phyloP scores from a whole-genome alignment of 2,113 vertebrate species.

The Lasiurus cinereus region DNA sequence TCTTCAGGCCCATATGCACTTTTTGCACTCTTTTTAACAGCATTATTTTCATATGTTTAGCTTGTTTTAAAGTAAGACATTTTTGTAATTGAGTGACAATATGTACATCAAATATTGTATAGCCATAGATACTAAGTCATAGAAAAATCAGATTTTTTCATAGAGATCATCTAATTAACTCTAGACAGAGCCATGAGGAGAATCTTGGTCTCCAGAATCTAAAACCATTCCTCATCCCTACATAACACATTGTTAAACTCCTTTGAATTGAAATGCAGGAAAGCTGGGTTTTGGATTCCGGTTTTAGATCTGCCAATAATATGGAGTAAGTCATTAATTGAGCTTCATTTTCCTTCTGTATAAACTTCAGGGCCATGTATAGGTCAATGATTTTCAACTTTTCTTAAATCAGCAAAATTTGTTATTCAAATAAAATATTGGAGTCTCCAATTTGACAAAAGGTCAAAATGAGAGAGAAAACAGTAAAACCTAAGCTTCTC shows the following conservation, averaged over 20 bases:
- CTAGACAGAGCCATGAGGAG: not conserved
- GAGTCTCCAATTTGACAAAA: constrained; percentile 8
- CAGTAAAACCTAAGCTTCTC: not conserved
- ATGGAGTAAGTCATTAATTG: not conserved
- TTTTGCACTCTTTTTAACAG: not conserved
- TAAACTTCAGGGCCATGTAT: not conserved
- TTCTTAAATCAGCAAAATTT: not conserved
- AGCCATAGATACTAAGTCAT: not conserved
- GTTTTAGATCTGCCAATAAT: not conserved
- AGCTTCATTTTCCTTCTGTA: not conserved
- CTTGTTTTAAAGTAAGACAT: not conserved
- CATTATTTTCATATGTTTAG: constrained; percentile 23
- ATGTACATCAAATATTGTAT: not conserved
- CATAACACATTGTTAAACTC: not conserved
- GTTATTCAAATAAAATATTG: constrained; percentile 16
- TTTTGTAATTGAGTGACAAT: not conserved
- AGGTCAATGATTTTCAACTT: not conserved
- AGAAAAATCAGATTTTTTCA: constrained; percentile 31
- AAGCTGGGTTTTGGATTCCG: not conserved
- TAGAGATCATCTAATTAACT: not conserved
- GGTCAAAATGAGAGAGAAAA: not conserved
- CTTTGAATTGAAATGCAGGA: constrained; percentile 16
- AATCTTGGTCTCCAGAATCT: not conserved
- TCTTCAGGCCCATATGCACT: not conserved
- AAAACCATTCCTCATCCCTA: not conserved